Percentiles rank a stretch among this genome's conserved stretches.
Evolutionary conservation across 2,888 invertebrate species (phyloP).

Genomic region (Cryptocheilus praepositus): DNA sequence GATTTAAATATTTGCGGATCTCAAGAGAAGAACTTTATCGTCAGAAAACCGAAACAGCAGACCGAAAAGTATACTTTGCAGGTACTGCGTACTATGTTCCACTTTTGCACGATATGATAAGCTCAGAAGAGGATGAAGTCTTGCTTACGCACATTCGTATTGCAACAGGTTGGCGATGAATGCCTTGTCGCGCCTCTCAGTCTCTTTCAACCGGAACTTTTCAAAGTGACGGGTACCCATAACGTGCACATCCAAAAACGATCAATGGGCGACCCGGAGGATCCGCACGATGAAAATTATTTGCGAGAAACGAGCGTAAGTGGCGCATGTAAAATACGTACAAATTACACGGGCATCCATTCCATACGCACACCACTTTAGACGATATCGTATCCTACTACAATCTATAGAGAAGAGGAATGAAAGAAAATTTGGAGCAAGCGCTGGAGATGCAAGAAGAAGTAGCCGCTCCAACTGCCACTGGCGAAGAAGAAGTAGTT

Average conservation of each 20-base stretch:
- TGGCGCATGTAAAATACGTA: conserved; percentile 13
- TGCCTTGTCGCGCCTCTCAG: conserved; percentile 93
- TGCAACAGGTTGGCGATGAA: conserved; percentile 88
- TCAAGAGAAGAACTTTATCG: conserved; percentile 86
- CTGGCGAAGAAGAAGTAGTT: conserved; percentile 75
- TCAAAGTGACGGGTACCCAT: conserved; percentile 89
- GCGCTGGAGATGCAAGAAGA: conserved; percentile 75
- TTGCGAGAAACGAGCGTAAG: conserved; percentile 89
- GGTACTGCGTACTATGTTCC: conserved; percentile 60
- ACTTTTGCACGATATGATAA: too few relatives aligned
- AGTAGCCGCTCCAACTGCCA: conserved; percentile 65
- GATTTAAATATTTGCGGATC: conserved; percentile 93
- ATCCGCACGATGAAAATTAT: conserved; percentile 95
- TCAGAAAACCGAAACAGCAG: conserved; percentile 83
- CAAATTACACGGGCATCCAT: background rate
- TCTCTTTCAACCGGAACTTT: conserved; percentile 90
- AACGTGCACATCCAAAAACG: conserved; percentile 83
- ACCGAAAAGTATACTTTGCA: conserved; percentile 85
- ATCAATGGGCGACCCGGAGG: conserved; percentile 88
- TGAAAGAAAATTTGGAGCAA: conserved; percentile 79
- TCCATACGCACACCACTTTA: background rate
- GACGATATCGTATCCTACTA: background rate
- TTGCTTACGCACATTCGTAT: too few relatives aligned
- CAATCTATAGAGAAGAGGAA: conserved; percentile 74
- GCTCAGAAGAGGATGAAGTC: too few relatives aligned